phyloP scores from a whole-genome alignment of 2,888 invertebrate species.

The Biston stratarius region DNA sequence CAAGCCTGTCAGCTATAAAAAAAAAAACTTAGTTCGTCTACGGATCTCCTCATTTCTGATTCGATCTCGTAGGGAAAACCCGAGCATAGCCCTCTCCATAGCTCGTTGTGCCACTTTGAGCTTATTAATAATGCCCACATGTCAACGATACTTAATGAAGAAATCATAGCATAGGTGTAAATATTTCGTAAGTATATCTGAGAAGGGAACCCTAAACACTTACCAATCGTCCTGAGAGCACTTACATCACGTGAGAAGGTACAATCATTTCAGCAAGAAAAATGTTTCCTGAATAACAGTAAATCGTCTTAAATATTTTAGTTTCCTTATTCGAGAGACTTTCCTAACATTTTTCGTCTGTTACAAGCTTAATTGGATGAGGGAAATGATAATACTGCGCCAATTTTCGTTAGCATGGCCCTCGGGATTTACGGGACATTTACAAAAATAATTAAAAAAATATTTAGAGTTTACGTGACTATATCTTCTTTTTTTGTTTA shows the following conservation, averaged over 20 bases:
- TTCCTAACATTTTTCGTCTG: constrained; percentile 13
- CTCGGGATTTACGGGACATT: neutral
- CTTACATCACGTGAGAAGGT: constrained; percentile 11
- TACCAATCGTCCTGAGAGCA: constrained; percentile 23
- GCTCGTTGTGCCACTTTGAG: too few relatives aligned
- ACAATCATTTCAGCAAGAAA: constrained; percentile 9
- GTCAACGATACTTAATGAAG: too few relatives aligned
- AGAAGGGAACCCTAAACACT: neutral
- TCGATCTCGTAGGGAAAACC: too few relatives aligned
- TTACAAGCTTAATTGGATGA: constrained; percentile 18
- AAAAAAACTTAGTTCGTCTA: too few relatives aligned
- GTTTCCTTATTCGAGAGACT: constrained; percentile 10
- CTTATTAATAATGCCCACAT: too few relatives aligned
- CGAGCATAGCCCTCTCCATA: too few relatives aligned
- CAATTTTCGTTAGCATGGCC: constrained; percentile 12
- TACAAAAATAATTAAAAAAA: constrained; percentile 8
- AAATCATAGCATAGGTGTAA: neutral
- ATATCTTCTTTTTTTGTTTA: too few relatives aligned
- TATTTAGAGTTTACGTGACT: neutral
- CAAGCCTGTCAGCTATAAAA: too few relatives aligned
- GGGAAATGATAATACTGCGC: constrained; percentile 18
- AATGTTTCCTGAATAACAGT: constrained; percentile 17
- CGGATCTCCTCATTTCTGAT: too few relatives aligned
- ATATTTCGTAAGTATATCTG: neutral
- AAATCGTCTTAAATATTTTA: constrained; percentile 31